Percentiles rank a stretch among this genome's conserved stretches.
Conservation (phyloP, 2,113 vertebrate genomes). For the Sialia sialis region DNA sequence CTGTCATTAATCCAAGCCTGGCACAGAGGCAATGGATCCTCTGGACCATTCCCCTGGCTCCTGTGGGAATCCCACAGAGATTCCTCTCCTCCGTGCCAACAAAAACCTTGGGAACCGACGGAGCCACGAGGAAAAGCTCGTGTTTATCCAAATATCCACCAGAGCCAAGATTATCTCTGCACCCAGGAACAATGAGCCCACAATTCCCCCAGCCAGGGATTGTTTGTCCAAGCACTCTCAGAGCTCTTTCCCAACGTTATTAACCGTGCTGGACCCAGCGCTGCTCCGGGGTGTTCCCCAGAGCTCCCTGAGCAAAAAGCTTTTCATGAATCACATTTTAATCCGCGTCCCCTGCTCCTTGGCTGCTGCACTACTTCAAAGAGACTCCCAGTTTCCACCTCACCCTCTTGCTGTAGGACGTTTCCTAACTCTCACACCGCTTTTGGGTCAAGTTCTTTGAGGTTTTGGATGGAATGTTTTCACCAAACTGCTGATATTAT, state of each 20-base stretch:
- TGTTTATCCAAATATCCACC: background rate
- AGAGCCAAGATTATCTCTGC: background rate
- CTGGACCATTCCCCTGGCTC: background rate
- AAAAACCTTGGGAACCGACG: background rate
- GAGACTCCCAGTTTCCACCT: constrained; percentile 29
- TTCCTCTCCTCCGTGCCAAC: background rate
- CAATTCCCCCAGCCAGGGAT: background rate
- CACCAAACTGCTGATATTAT: fast-evolving
- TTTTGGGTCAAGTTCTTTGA: background rate
- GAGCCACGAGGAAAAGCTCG: background rate
- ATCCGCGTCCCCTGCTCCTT: constrained; percentile 35
- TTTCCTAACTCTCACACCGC: background rate
- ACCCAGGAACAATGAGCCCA: background rate
- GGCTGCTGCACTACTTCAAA: constrained; percentile 13
- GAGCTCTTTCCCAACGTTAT: background rate
- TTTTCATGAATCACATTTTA: constrained; percentile 40
- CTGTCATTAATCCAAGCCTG: background rate
- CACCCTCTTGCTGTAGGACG: constrained; percentile 4
- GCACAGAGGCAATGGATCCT: background rate
- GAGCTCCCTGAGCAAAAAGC: background rate
- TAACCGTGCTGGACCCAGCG: background rate
- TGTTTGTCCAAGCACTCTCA: background rate
- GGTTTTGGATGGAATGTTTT: background rate
- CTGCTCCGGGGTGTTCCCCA: background rate
- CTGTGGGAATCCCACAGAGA: background rate